Evolutionary conservation across 2,888 invertebrate genomes (phyloP).

Genomic region (Nycteola revayana): DNA sequence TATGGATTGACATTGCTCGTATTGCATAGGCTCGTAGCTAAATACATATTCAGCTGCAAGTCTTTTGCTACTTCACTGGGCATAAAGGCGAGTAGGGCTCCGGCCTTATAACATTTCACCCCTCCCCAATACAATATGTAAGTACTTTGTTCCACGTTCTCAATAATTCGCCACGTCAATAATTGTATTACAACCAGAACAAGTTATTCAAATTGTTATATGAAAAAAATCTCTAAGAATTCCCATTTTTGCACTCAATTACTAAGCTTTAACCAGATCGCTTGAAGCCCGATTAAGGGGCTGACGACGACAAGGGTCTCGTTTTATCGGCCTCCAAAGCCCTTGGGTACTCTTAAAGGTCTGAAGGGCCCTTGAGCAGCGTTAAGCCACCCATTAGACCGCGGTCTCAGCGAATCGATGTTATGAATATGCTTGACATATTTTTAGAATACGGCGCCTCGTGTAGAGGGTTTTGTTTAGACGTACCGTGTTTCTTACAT

Average conservation of each 20-base stretch:
- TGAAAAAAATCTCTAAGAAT: no score
- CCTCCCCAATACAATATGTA: no score
- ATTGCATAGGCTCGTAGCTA: no score
- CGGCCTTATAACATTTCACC: no score
- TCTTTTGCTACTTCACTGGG: no score
- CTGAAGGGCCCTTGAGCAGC: constrained; percentile 26
- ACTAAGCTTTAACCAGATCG: constrained; percentile 32
- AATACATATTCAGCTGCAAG: no score
- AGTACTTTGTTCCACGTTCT: no score
- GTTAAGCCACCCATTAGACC: constrained; percentile 38
- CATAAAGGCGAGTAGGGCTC: no score
- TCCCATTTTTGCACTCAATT: constrained; percentile 22
- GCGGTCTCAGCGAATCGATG: constrained; percentile 27
- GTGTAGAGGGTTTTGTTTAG: constrained; percentile 11
- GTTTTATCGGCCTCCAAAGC: constrained; percentile 30
- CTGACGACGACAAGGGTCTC: constrained; percentile 34
- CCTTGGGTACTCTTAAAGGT: constrained; percentile 9
- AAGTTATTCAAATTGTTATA: constrained; percentile 11
- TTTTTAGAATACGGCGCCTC: constrained; percentile 23
- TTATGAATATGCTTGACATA: constrained; percentile 33
- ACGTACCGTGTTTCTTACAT: no score
- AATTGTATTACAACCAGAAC: no score
- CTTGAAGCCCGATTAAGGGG: constrained; percentile 24
- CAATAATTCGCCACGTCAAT: no score
- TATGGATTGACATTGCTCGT: no score